Base-by-base conservation (phyloP, 2,888 invertebrate species). In the Oxystoma pomonae region DNA sequence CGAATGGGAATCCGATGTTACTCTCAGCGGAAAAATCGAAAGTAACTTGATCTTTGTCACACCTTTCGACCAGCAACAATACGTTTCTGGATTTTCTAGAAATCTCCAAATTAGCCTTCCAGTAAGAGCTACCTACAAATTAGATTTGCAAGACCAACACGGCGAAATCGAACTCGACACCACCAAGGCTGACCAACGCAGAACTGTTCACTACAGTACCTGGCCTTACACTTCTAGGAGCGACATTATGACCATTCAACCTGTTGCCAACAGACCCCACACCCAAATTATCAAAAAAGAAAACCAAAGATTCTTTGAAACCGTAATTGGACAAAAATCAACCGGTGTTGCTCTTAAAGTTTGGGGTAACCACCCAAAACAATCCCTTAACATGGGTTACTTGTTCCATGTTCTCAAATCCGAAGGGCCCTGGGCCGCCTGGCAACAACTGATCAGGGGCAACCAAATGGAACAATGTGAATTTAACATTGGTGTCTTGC, bases 31-130 rank as follows among this genome's bases (percentile, higher is more conserved):
- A 62, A 86, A 85, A 69, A 74, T 83, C 52, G 85, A 87, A 68
- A 85, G 86, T 21, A 85, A 82, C 71, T 79, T 88, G 65, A 87
- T 89, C 62, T 89, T 90, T 75, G 76, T 88, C 62, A 84, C 88
- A 12, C 84, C 90, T 22, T 84, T 84, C 71, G 85, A 88, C 68
- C 77, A 80, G 58, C 81, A 82, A 58, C 76, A 82, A 35, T 85
- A 86, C 71, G 77, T 85, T 35, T 84, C 86, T 59, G 90, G 90
- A 67, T 81, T 86, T 20, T 83, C 87, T 62, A 85, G 81, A 73
- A 85, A 87, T 70, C 63, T 83, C 12, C 87, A 89, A 72, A 20
- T 86, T 0, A 77, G 86, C 68, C 64, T 87, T 1, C 89, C 90
- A 17, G 17, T 87, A n/a, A 75, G 76, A 19, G 68, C 78, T 0